A percentile compares a stretch with the other conserved stretches of the same genome.
Evolutionary conservation across 2,113 vertebrate genomes (phyloP).

Genomic region (Sakesphorus luctuosus): DNA sequence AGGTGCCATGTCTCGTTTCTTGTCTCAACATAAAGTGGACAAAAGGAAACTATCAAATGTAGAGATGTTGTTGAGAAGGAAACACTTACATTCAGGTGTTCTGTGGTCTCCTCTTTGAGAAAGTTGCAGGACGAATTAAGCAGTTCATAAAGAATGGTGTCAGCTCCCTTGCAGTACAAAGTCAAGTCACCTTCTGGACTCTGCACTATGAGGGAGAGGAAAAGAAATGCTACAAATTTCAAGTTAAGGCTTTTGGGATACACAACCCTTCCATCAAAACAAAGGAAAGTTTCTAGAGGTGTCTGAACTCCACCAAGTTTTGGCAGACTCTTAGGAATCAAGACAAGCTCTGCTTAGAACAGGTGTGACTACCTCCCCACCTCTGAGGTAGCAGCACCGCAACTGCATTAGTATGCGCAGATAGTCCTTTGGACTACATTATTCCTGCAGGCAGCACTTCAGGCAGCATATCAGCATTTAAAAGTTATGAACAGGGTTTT

Average conservation of each 20-base stretch:
- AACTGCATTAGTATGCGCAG: background rate
- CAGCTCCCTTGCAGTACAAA: slow-evolving; percentile 94
- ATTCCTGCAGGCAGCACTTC: background rate
- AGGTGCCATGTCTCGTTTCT: background rate
- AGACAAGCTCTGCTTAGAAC: background rate
- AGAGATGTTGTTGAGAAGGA: background rate
- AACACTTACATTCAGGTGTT: slow-evolving; percentile 88
- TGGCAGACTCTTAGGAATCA: background rate
- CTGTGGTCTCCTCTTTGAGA: slow-evolving; percentile 81
- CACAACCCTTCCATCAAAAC: background rate
- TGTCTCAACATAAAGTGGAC: background rate
- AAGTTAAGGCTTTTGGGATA: background rate
- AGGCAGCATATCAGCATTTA: background rate
- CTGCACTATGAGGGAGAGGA: slow-evolving; percentile 74
- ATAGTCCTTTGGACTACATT: rapidly evolving
- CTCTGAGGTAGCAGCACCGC: background rate
- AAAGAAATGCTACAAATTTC: background rate
- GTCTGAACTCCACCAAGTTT: background rate
- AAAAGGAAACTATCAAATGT: background rate
- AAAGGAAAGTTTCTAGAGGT: background rate
- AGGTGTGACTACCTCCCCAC: background rate
- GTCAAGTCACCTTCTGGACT: slow-evolving; percentile 83
- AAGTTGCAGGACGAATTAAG: slow-evolving; percentile 81
- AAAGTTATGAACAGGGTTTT: background rate
- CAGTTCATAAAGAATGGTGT: slow-evolving; percentile 89